phyloP scores from a whole-genome alignment of 2,797 vertebrate species.

The Manis crassicaudata region DNA sequence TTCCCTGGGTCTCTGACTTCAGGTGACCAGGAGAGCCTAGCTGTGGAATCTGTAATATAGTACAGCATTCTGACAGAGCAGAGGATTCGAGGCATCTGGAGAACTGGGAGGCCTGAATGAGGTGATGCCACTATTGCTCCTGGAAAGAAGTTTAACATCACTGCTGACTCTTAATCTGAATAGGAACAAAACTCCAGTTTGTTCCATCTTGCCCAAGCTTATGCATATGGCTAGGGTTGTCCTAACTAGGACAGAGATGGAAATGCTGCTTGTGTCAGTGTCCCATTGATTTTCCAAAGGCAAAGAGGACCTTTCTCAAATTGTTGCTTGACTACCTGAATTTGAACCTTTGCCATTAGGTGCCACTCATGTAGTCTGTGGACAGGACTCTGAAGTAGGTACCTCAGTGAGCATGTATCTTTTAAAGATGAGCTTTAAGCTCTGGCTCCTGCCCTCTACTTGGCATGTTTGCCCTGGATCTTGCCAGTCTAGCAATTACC shows the following conservation, averaged over 20 bases:
- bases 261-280: background rate
- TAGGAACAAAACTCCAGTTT: background rate
- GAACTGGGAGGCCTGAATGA: background rate
- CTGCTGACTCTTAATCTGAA: background rate
- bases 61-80: background rate
- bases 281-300: background rate
- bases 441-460: background rate
- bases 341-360: background rate
- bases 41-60: background rate
- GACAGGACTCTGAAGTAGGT: background rate
- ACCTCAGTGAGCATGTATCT: background rate
- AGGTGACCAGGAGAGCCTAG: background rate
- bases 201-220: background rate
- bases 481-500: background rate
- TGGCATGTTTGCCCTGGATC: background rate
- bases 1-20: background rate
- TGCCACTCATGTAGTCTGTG: background rate
- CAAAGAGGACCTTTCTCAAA: background rate
- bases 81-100: background rate
- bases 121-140: background rate
- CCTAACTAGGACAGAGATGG: background rate
- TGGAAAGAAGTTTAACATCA: background rate
- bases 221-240: background rate
- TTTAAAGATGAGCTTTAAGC: background rate
- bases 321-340: background rate